Evolutionary conservation across 2,113 vertebrate species (phyloP).

Genomic region (Bos taurus): DNA sequence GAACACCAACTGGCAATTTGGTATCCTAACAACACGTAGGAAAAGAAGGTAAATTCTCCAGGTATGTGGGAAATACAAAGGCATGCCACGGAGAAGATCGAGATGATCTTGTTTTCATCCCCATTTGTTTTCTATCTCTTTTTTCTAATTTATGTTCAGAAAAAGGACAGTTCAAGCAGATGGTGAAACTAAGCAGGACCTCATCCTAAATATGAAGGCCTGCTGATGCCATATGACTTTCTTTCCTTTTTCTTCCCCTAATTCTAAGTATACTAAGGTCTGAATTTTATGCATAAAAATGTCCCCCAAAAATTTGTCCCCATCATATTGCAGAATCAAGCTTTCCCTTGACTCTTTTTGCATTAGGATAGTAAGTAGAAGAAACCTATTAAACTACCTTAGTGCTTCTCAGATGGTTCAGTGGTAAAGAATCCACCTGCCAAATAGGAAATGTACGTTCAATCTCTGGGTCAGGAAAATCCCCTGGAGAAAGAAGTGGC

Average conservation of each 20-base stretch:
- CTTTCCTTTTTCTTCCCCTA: neutral
- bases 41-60: neutral
- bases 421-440: neutral
- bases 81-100: neutral
- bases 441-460: neutral
- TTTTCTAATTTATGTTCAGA: neutral
- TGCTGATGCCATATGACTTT: neutral
- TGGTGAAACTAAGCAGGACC: neutral
- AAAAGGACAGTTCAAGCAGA: neutral
- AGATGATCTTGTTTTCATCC: neutral
- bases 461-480: neutral
- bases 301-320: neutral
- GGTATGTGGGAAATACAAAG: neutral
- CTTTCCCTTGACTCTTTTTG: neutral
- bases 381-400: neutral
- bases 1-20: slow-evolving; percentile 22
- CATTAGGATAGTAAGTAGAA: neutral
- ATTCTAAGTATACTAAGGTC: neutral
- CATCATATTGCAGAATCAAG: neutral
- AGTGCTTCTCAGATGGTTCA: neutral
- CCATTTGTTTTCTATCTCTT: neutral
- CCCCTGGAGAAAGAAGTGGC: neutral
- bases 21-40: neutral
- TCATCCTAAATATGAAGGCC: neutral
- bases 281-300: neutral